Base-by-base conservation (phyloP, 1,140 invertebrate genomes). In the Theocolax elegans region DNA sequence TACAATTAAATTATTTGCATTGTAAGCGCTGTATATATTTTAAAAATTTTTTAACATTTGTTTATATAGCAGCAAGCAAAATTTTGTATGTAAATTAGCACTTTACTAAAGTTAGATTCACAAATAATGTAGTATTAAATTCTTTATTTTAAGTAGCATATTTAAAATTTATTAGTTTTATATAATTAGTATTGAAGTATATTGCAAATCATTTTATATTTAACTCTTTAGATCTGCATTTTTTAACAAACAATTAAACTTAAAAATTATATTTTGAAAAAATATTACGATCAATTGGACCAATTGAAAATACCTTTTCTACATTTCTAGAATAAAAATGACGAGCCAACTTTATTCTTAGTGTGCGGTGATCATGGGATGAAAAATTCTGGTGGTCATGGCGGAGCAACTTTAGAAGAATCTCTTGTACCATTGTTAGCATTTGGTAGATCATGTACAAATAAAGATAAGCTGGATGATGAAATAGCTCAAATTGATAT, bases 291-390 rank as follows among this genome's bases (percentile, higher is more conserved):
- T 67, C 35, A 75, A 19, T 65, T 1, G 51, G n/a, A 40, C 13
- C 53, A 42, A 44, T 44, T 44, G n/a, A 44, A 15, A 44, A 15
- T 21, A n/a, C 19, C 19, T 48, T 48, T 48, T 67, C n/a, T 12
- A 19, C 8, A 46, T 72, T 77, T 75, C 10, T 49, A 86, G 81
- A 84, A 83, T 38, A 48, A 75, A 44, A 77, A 88, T 77, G 80
- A 86, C 31, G 81, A 83, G 27, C 75, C 82, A 3, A 84, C 87
- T 56, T 75, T 96, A 13, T 79, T 99, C 12, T 80, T 98, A 62
- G 81, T 99, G 3, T 93, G 92, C 81, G 96, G 96, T 6, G 97
- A 99, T 87, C 97, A 99, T 88, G 97, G 97, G 38, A 95, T 95
- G 97, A 94, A 92, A 75, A 91, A 97, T 84, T 91, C 92, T 23